phyloP scores from a whole-genome alignment of 2,797 vertebrate genomes.

The Kryptopterus vitreolus region DNA sequence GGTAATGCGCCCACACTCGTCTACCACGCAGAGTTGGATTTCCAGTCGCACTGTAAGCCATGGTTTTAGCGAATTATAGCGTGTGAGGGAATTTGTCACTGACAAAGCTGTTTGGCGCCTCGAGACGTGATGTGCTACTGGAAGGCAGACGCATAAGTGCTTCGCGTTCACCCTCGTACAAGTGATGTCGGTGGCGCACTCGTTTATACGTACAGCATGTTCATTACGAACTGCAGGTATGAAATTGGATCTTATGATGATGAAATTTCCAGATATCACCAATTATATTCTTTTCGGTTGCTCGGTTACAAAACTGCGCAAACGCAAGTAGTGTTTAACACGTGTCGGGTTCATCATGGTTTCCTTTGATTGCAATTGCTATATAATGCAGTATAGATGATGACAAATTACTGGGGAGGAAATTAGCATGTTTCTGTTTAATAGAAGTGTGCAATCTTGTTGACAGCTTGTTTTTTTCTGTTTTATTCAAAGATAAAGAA shows the following conservation, averaged over 20 bases:
- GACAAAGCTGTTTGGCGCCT: not conserved
- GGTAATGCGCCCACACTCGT: not conserved
- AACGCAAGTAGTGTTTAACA: not conserved
- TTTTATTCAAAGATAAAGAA: not conserved
- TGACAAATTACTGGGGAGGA: too few species aligned
- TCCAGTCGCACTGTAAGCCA: not conserved
- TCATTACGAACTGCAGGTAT: not conserved
- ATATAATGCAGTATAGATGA: too few species aligned
- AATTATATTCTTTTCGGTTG: not conserved
- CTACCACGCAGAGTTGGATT: not conserved
- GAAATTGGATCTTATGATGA: not conserved
- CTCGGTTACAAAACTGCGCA: not conserved
- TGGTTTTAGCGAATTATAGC: not conserved
- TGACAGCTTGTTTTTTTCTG: not conserved
- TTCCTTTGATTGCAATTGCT: too few species aligned
- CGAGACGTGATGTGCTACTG: not conserved
- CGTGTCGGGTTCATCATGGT: too few species aligned
- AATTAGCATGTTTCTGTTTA: too few species aligned
- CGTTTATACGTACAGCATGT: not conserved
- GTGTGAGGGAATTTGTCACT: not conserved
- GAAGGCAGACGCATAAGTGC: conserved; percentile 7
- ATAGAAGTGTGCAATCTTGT: too few species aligned
- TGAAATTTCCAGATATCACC: too few species aligned
- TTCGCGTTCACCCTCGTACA: not conserved
- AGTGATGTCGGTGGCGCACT: not conserved